Conservation (phyloP, 2,888 invertebrate genomes). For the Cloeon dipterum region DNA sequence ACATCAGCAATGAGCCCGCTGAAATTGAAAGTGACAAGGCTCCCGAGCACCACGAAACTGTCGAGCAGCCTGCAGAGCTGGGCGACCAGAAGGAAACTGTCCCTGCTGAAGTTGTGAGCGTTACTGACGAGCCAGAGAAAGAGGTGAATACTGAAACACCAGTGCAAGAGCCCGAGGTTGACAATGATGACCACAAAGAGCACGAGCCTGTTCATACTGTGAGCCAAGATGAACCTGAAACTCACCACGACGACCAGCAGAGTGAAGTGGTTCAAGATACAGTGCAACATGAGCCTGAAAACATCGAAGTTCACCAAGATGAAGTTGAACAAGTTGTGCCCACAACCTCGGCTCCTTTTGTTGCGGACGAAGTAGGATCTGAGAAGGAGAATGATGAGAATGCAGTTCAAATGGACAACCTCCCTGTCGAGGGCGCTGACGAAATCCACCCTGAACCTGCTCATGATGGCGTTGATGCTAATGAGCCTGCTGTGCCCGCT, state of each 20-base stretch:
- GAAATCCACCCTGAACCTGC: slow-evolving; percentile 5
- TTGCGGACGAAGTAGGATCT: slow-evolving; percentile 1
- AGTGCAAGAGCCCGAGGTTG: slow-evolving; percentile 9
- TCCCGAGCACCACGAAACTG: slow-evolving; percentile 3
- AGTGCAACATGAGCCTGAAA: too few species aligned
- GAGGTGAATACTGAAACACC: slow-evolving; percentile 3
- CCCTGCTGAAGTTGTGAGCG: too few species aligned
- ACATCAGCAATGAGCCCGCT: too few species aligned
- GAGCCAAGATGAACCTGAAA: too few species aligned
- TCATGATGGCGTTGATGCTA: slow-evolving; percentile 4
- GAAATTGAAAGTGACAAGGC: background rate
- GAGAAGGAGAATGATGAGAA: slow-evolving; percentile 9
- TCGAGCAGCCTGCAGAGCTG: slow-evolving; percentile 7
- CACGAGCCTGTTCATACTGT: too few species aligned
- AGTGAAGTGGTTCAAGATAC: too few species aligned
- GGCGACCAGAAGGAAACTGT: too few species aligned
- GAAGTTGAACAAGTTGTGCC: too few species aligned
- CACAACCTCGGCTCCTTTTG: slow-evolving; percentile 2
- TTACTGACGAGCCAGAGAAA: slow-evolving; percentile 5
- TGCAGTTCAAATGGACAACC: slow-evolving; percentile 10
- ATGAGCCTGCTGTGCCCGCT: background rate
- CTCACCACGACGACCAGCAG: too few species aligned
- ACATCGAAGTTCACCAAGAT: too few species aligned
- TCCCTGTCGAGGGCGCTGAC: slow-evolving; percentile 9
- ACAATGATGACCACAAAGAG: too few species aligned